Conservation (phyloP, 2,888 invertebrate genomes). For the Cheilosia vulpina region DNA sequence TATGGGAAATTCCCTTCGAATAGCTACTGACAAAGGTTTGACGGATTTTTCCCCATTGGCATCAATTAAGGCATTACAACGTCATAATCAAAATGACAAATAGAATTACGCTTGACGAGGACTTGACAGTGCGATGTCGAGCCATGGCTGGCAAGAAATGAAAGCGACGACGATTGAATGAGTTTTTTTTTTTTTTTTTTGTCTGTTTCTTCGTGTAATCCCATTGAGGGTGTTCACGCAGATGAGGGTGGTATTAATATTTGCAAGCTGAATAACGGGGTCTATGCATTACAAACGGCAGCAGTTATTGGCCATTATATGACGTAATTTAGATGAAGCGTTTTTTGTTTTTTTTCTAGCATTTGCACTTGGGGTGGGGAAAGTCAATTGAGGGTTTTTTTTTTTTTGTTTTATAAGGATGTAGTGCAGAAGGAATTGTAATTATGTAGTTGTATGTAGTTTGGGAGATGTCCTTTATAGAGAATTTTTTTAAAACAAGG, state of each 20-base stretch:
- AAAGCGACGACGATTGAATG: conserved; percentile 25
- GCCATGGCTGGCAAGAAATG: background rate
- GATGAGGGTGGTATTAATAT: conserved; percentile 15
- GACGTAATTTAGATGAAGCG: conserved; percentile 58
- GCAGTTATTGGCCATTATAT: conserved; percentile 72
- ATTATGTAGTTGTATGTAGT: conserved; percentile 16
- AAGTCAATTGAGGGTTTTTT: background rate
- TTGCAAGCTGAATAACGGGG: conserved; percentile 33
- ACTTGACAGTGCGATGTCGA: conserved; percentile 78
- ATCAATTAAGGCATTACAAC: conserved; percentile 84
- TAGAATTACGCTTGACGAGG: conserved; percentile 82
- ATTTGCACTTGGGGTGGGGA: conserved; percentile 24
- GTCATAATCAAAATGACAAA: conserved; percentile 84
- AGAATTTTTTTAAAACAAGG: background rate
- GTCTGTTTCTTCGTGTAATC: background rate
- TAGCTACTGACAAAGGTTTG: conserved; percentile 60
- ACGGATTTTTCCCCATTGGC: conserved; percentile 75
- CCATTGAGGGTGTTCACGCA: conserved; percentile 34
- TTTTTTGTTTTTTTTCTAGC: conserved; percentile 6
- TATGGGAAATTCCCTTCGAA: conserved; percentile 17
- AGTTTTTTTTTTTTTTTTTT: background rate
- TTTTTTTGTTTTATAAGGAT: background rate
- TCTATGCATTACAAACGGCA: conserved; percentile 63
- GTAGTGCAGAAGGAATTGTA: background rate
- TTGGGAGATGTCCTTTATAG: background rate